Base-by-base conservation (phyloP, 2,888 invertebrate genomes). In the Theristus sp. region DNA sequence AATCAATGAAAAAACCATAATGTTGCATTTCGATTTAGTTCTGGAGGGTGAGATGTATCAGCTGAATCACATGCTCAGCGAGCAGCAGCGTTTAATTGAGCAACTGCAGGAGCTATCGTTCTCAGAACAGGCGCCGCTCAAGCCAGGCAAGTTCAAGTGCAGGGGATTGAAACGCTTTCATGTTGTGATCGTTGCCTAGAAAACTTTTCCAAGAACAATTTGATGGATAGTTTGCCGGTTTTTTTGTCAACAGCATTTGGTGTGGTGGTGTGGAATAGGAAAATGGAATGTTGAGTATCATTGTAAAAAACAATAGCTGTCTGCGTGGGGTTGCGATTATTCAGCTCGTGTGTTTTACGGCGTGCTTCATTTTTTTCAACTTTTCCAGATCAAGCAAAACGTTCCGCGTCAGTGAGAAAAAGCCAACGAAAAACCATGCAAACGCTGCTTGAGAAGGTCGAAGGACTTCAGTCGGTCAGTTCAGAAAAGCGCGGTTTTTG, bases 31-130 rank as follows among this genome's bases (percentile, higher is more conserved):
- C 10, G 38, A 38, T 38, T 38, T 38, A 38, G 17, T 38, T 80
- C 80, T 96, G 70, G 94, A 94, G 78, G 88, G 89, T 65, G 94
- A 96, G 78, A 94, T 94, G 93, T 93, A 93, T 76, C 91, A 94
- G 74, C 78, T 96, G 61, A 93, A 90, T 38, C 90, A 93, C 74
- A 81, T 91, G 72, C 78, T 96, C 30, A 87, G 89, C 59, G 93
- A 94, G 71, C 93, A 94, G 77, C 83, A 89, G 67, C 83, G 85
- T 57, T 80, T 93, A 61, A 81, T 94, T 71, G 68, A 69, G 22
- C 64, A 69, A 38, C 71, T 76, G 71, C 67, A 59, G 59, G 58
- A 62, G 24, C 10, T 60, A n/a, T 49, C 49, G n/a, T 49, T 49
- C 49, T 3, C 49, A 3, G 49, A 49, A 49, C 49, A 49, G n/a